Evolutionary conservation across 2,113 vertebrate species (phyloP).

Genomic region (Chitala chitala): DNA sequence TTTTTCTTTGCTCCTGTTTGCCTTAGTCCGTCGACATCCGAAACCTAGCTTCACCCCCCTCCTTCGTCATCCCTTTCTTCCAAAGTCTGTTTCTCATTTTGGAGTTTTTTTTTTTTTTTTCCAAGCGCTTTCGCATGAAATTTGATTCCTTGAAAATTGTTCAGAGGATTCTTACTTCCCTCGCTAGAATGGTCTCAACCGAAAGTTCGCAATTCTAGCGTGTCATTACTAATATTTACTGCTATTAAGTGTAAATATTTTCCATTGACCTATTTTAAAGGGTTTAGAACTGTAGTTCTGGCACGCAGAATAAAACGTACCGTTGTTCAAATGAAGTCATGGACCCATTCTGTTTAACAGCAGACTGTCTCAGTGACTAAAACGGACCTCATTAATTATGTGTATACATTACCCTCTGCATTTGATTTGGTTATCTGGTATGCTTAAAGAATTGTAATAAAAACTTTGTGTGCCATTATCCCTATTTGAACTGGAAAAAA

Average conservation of each 20-base stretch:
- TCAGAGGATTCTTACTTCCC: slow-evolving; percentile 39
- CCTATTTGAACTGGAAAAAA: neutral
- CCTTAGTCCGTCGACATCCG: slow-evolving; percentile 53
- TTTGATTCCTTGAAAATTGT: slow-evolving; percentile 50
- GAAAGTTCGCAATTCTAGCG: neutral
- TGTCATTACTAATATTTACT: slow-evolving; percentile 10
- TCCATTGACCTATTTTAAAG: neutral
- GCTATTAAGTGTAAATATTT: neutral
- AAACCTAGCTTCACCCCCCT: slow-evolving; percentile 46
- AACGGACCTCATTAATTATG: no score
- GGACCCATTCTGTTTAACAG: slow-evolving; percentile 29
- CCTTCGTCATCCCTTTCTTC: slow-evolving; percentile 35
- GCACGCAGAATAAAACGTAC: neutral
- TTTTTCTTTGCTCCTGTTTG: slow-evolving; percentile 37
- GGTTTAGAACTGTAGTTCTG: neutral
- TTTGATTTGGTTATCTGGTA: neutral
- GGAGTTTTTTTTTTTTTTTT: slow-evolving; percentile 20
- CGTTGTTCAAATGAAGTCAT: no score
- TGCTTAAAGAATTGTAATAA: no score
- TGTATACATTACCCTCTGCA: no score
- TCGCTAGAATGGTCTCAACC: slow-evolving; percentile 13
- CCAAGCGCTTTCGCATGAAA: slow-evolving; percentile 48
- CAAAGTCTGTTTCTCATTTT: slow-evolving; percentile 58
- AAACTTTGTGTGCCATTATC: neutral
- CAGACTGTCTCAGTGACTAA: slow-evolving; percentile 9